Percentiles rank a stretch among this genome's conserved stretches.
phyloP scores from a whole-genome alignment of 2,888 invertebrate genomes.

The Anthophora plumipes region DNA sequence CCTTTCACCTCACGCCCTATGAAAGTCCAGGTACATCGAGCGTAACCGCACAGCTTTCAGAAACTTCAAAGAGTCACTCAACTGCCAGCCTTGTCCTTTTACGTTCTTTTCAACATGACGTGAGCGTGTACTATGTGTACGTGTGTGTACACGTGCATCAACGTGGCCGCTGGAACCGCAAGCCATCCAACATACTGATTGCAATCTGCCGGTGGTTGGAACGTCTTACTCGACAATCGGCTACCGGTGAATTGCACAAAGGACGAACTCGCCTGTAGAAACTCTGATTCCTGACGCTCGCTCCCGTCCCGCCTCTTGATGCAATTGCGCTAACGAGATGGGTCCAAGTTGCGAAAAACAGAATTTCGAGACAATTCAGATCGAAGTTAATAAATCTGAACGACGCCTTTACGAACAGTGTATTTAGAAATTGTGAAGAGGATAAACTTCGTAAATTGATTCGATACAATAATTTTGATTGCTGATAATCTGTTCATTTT shows the following conservation, averaged over 20 bases:
- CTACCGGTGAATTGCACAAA: slow-evolving; percentile 71
- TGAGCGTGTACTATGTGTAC: background rate
- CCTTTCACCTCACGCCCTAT: slow-evolving; percentile 58
- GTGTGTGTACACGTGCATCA: slow-evolving; percentile 18
- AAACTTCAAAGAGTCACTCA: slow-evolving; percentile 79
- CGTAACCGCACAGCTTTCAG: slow-evolving; percentile 75
- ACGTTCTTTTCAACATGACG: slow-evolving; percentile 46
- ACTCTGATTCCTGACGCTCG: slow-evolving; percentile 50
- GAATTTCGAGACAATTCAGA: slow-evolving; percentile 6
- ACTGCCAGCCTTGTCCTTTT: slow-evolving; percentile 57
- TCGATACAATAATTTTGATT: background rate
- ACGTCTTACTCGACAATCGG: slow-evolving; percentile 73
- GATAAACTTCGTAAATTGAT: background rate
- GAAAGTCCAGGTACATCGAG: slow-evolving; percentile 55
- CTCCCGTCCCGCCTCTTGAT: slow-evolving; percentile 23
- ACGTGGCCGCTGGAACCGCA: slow-evolving; percentile 39
- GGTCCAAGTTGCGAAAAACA: slow-evolving; percentile 6
- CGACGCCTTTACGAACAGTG: background rate
- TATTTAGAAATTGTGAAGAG: background rate
- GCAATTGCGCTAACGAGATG: slow-evolving; percentile 63
- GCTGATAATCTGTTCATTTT: background rate
- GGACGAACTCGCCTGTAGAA: slow-evolving; percentile 50
- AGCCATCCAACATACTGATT: slow-evolving; percentile 61
- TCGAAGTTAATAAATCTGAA: slow-evolving; percentile 2
- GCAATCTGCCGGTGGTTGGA: slow-evolving; percentile 60